Conservation (phyloP, 2,888 invertebrate species). For the Stenoptilia bipunctidactyla region DNA sequence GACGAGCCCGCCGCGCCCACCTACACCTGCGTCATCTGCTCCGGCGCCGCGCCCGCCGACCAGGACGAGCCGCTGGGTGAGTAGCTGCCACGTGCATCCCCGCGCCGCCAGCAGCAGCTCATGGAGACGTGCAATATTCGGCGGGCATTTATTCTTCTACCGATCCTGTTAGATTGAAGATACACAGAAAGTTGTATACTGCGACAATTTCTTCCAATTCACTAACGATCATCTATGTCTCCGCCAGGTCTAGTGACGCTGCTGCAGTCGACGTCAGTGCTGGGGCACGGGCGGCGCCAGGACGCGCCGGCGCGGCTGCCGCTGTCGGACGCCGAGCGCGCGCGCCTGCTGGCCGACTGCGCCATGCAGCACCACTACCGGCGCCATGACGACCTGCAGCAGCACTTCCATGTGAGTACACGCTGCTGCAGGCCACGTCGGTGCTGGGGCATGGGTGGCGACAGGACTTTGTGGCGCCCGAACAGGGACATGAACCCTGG, state of each 20-base stretch:
- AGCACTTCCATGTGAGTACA: constrained; percentile 76
- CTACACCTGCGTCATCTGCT: constrained; percentile 97
- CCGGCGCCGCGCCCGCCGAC: constrained; percentile 88
- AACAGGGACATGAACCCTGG: too few species aligned
- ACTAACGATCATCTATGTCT: too few species aligned
- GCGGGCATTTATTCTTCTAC: too few species aligned
- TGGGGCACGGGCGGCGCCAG: constrained; percentile 78
- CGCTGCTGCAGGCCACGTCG: constrained; percentile 77
- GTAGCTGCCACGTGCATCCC: neutral
- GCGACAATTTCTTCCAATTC: too few species aligned
- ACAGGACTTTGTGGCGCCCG: constrained; percentile 44
- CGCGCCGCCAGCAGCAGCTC: too few species aligned
- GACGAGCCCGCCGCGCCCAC: constrained; percentile 63
- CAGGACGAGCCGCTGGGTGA: constrained; percentile 79
- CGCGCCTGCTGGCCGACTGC: constrained; percentile 62
- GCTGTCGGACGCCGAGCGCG: constrained; percentile 65
- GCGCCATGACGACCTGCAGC: constrained; percentile 81
- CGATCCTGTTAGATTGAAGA: too few species aligned
- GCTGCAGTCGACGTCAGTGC: constrained; percentile 82
- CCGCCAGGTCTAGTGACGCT: constrained; percentile 1
- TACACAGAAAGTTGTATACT: too few species aligned
- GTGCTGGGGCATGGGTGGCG: constrained; percentile 81
- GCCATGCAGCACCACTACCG: constrained; percentile 82
- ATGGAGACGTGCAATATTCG: too few species aligned
- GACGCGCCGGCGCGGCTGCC: constrained; percentile 46